Evolutionary conservation across 2,888 invertebrate genomes (phyloP).

Genomic region (Drosophila anceps): DNA sequence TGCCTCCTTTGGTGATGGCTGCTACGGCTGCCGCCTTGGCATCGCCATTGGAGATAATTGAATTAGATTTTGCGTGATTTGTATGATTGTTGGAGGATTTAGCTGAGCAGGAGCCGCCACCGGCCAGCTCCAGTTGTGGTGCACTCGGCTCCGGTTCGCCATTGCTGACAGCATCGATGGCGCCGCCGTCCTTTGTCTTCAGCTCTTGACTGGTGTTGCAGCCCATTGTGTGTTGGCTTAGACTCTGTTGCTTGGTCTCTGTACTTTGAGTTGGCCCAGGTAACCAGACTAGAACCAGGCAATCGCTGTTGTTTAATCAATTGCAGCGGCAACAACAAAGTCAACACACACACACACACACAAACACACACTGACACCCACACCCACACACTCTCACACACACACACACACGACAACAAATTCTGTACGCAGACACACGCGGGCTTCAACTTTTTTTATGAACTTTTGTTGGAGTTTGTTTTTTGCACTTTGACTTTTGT

Average conservation of each 20-base stretch:
- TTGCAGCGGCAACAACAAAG: conserved; percentile 59
- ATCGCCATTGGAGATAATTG: conserved; percentile 82
- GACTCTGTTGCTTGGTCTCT: conserved; percentile 48
- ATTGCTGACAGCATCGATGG: conserved; percentile 69
- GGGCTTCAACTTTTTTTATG: conserved; percentile 16
- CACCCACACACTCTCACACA: conserved; percentile 7
- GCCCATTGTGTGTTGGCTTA: conserved; percentile 83
- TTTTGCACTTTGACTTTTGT: conserved; percentile 58
- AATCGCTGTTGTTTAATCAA: conserved; percentile 81
- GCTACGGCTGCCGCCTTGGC: conserved; percentile 65
- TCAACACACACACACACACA: conserved; percentile 31
- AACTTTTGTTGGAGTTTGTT: conserved; percentile 45
- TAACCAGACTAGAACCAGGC: conserved; percentile 54
- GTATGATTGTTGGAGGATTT: conserved; percentile 71
- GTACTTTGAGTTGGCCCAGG: conserved; percentile 65
- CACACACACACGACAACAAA: conserved; percentile 14
- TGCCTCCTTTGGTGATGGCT: conserved; percentile 24
- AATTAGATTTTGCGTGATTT: conserved; percentile 83
- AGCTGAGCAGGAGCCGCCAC: conserved; percentile 44
- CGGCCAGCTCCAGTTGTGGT: conserved; percentile 64
- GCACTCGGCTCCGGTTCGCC: conserved; percentile 66
- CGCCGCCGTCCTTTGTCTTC: conserved; percentile 82
- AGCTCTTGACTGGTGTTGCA: conserved; percentile 88
- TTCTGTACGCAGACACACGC: conserved; percentile 34
- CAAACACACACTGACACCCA: neutral